Conservation (phyloP, 2,797 vertebrate genomes). For the Morus bassanus region DNA sequence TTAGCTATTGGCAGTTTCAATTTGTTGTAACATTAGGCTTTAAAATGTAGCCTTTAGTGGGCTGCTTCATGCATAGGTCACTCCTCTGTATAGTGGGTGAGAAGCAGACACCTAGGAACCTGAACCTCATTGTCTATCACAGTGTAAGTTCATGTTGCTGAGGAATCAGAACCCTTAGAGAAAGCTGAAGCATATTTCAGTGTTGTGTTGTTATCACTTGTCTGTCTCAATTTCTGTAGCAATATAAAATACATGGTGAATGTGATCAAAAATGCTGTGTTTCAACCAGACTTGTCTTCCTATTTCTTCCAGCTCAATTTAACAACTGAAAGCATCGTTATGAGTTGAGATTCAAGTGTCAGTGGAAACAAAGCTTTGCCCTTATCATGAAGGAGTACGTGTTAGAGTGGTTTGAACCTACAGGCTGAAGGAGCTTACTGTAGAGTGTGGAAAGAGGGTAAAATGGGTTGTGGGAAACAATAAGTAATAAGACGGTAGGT, state of each 20-base stretch:
- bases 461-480: background rate
- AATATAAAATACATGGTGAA: background rate
- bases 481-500: background rate
- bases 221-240: background rate
- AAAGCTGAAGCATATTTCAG: background rate
- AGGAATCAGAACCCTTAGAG: background rate
- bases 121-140: background rate
- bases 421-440: background rate
- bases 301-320: background rate
- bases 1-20: background rate
- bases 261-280: background rate
- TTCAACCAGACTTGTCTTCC: background rate
- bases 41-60: background rate
- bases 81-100: accelerated
- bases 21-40: background rate
- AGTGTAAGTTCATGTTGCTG: background rate
- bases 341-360: background rate
- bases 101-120: background rate
- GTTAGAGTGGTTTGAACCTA: background rate
- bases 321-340: background rate
- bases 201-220: background rate
- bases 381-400: background rate
- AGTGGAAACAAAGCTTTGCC: background rate
- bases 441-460: background rate
- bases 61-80: background rate